Conservation (phyloP, 2,888 invertebrate genomes). For the Rhamnusium bicolor region DNA sequence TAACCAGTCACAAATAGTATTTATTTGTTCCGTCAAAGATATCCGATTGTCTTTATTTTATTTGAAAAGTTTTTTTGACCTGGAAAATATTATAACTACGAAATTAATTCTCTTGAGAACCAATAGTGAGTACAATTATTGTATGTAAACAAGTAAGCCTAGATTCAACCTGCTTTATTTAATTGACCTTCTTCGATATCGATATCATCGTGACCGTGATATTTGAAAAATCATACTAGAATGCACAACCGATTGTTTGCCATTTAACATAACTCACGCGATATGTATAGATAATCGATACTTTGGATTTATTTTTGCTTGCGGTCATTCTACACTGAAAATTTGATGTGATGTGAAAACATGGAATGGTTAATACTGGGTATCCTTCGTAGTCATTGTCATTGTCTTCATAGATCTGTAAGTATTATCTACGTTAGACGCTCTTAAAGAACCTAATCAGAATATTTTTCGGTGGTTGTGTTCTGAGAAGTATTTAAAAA, state of each 20-base stretch:
- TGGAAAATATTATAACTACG: not conserved
- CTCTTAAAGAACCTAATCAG: no score
- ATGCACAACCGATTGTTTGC: conserved; percentile 15
- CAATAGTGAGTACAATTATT: not conserved
- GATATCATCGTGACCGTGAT: conserved; percentile 15
- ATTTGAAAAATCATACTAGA: conserved; percentile 7
- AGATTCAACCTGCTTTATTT: not conserved
- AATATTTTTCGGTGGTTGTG: no score
- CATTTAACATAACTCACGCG: conserved; percentile 18
- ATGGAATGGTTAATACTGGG: not conserved
- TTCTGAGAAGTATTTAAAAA: no score
- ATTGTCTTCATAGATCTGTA: no score
- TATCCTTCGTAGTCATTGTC: not conserved
- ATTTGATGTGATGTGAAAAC: no score
- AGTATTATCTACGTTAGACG: no score
- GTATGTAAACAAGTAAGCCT: conserved; percentile 6
- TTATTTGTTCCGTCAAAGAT: no score
- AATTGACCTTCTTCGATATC: conserved; percentile 20
- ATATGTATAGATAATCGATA: conserved; percentile 17
- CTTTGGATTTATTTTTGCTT: not conserved
- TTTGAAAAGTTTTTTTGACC: not conserved
- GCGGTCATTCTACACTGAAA: not conserved
- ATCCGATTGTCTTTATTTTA: not conserved
- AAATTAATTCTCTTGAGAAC: not conserved
- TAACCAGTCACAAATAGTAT: no score